Percentiles rank a stretch among this genome's conserved stretches.
Evolutionary conservation across 2,113 vertebrate genomes (phyloP).

Genomic region (Mellivora capensis): DNA sequence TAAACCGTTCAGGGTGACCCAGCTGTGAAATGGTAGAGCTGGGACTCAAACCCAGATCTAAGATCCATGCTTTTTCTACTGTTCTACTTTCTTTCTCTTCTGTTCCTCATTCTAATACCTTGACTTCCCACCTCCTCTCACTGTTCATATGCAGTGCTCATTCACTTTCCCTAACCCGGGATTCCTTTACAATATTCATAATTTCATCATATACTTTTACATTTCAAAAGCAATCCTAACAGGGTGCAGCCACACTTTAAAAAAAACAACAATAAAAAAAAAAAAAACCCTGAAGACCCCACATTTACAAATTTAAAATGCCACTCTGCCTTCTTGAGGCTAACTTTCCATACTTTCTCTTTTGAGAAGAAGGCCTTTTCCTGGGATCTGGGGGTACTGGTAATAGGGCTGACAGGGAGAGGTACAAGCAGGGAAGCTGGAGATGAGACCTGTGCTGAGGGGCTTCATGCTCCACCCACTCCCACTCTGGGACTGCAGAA

Average conservation of each 20-base stretch:
- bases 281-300: neutral
- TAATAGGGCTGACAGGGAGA: neutral
- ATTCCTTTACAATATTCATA: neutral
- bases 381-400: neutral
- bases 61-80: neutral
- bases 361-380: neutral
- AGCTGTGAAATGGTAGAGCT: neutral
- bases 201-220: neutral
- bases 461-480: rapidly evolving
- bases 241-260: neutral
- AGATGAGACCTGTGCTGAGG: rapidly evolving
- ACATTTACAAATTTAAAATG: neutral
- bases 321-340: neutral
- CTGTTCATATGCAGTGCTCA: neutral
- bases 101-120: neutral
- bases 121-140: neutral
- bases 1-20: neutral
- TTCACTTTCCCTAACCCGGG: neutral
- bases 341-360: neutral
- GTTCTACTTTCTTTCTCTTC: neutral
- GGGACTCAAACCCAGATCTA: neutral
- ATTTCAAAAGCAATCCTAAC: neutral
- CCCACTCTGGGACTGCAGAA: neutral
- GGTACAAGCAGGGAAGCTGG: neutral
- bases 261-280: neutral